Evolutionary conservation across 2,797 vertebrate species (phyloP), one percentile per base, ranked within the genome.

Genomic region (Gephyroberyx darwinii): DNA sequence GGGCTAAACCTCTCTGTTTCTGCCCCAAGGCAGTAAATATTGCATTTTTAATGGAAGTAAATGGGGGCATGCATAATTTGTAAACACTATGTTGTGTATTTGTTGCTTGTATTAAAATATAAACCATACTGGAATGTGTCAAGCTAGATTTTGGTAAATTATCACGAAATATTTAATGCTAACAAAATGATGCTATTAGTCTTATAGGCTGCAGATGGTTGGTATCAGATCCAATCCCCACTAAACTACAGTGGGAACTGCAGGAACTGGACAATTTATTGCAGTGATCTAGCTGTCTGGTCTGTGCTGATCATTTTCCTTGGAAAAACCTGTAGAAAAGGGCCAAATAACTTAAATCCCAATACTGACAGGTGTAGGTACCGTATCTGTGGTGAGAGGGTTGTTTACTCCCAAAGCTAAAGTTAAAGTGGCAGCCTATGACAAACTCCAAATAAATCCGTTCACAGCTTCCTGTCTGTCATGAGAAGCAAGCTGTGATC

Each of bases 1-100:
- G 9, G 65, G 70, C 82, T 80, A 80, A 84, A 83, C 79, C 74
- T 80, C 56, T 65, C 55, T 60, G 69, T 85, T 87, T 80, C 71
- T 48, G 65, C 62, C 82, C 70, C 56, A 65, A 71, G 84, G 88
- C 80, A 69, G 19, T 74, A 67, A 79, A 87, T 85, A 85, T 73
- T 87, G 84, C 80, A 88, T 88, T 79, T 87, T 85, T 88, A 85
- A 89, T 84, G 55, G 55, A 64, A 60, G 35, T 71, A 81, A 87
- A 85, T 71, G 65, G 58, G 83, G 71, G 60, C 78, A 79, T 86
- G 81, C 71, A 83, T 85, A 85, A 85, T 84, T 83, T 81, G 73
- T 74, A 54, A 75, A 51, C 51, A 65, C 67, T 61, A 39, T 78
- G 69, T 76, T 80, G 59, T 71, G 58, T 53, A 64, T 82, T 57